Conservation (phyloP, 2,888 invertebrate genomes). For the Strigamia transsilvanica region DNA sequence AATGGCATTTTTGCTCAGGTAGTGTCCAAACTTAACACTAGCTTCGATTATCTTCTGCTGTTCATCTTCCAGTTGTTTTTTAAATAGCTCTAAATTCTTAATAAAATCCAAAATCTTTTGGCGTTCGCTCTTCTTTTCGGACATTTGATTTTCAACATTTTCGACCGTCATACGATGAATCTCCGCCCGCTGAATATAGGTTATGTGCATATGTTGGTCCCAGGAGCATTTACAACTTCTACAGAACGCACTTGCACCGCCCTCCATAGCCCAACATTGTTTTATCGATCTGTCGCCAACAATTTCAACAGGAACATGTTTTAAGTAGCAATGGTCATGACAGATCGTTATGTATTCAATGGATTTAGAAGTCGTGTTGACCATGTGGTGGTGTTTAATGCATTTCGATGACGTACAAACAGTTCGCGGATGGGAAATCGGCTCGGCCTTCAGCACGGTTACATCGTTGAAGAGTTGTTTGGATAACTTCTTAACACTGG, state of each 20-base stretch:
- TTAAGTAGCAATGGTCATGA: not conserved
- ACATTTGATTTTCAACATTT: not conserved
- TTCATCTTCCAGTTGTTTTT: no score
- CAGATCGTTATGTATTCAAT: no score
- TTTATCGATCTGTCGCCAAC: not conserved
- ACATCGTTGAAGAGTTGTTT: no score
- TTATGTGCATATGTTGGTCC: conserved; percentile 4
- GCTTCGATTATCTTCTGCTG: not conserved
- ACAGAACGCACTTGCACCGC: no score
- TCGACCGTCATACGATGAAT: not conserved
- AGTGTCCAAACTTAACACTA: not conserved
- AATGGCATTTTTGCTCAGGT: not conserved
- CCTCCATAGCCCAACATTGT: not conserved
- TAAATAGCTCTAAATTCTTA: no score
- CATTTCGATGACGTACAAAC: not conserved
- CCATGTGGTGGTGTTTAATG: not conserved
- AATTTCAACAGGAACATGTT: not conserved
- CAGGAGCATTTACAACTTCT: not conserved
- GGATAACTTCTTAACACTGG: no score
- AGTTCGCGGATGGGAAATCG: not conserved
- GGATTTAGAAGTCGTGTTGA: no score
- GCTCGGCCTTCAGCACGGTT: no score
- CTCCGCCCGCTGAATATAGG: not conserved
- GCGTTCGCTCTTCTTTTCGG: not conserved
- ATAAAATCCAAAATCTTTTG: no score